Base-by-base conservation (phyloP, 2,888 invertebrate species). In the Latrodectus hesperus region DNA sequence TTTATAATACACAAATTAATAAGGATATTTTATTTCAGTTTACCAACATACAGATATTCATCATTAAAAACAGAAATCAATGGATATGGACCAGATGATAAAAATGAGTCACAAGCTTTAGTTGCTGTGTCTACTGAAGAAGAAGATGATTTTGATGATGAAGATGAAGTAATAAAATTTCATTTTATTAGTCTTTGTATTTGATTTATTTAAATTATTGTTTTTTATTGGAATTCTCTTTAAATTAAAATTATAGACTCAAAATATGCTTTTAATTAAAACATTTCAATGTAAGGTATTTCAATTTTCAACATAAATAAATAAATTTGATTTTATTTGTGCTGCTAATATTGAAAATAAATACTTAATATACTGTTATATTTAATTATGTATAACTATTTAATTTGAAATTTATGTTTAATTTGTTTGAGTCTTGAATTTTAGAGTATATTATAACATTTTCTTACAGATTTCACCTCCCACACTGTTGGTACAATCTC, bases 61-160 rank as follows among this genome's bases (percentile, higher is more conserved):
- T 85, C 85, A 11, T 38, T 89, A 64, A 85, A 86, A 76, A 82
- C 85, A 53, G 82, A 88, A 88, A 85, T 85, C 16, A 88, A 82
- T 82, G 84, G 82, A 16, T 80, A 84, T 79, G 88, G 88, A 14
- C 79, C 78, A 71, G 88, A 88, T 75, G 85, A 84, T 68, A 85
- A 88, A 74, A 84, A 64, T 70, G 85, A 86, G 49, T 86, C 85
- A 14, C 85, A 85, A 72, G 77, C 70, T 76, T 81, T 88, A 68
- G 84, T 88, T 4, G 85, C 53, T 71, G 88, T 79, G 1, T 88
- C 85, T 60, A 88, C 85, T 9, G 86, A 89, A 71, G 85, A 89
- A 82, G 89, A 89, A 67, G 85, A 84, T 67, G 86, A 86, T 60
- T 79, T 78, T 82, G 81, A 78, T 68, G 85, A 89, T 60, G 84